Base-by-base conservation (phyloP, 2,888 invertebrate species). In the Troglohyphantes excavatus region DNA sequence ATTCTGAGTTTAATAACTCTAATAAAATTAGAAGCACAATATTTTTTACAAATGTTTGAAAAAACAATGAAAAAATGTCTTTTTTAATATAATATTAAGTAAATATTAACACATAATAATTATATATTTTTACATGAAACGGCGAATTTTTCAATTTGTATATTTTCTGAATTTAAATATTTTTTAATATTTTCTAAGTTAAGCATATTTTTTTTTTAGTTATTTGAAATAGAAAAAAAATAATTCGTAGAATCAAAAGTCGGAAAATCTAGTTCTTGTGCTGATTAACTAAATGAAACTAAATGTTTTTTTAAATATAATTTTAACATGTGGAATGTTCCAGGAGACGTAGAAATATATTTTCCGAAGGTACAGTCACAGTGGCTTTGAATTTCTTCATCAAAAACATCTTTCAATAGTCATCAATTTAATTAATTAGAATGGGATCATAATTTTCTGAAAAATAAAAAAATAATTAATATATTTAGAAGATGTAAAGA, bases 311-410 rank as follows among this genome's bases (percentile, higher is more conserved):
- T 2, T 7, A 39, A 21, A 19, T 68, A 19, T 19, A 70, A 39
- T 13, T 3, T 9, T n/a, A n/a, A 70, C 13, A 70, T 19, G 13
- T 21, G 6, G 29, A 7, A 68, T 13, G 9, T n/a, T 19, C 17
- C 13, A 17, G 27, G 27, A 65, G 26, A 65, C 5, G 65, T 29
- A 27, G 17, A 26, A 26, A 26, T 3, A 33, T 33, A 6, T 33
- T 9, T 33, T 33, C 7, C 23, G n/a, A 26, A 17, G 11, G 27
- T 9, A 33, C 21, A 21, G 19, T 26, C 43, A 26, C 72, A 72
- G 46, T 21, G 33, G 33, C 46, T 43, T 72, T 72, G 43, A 26
- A 17, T 72, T 72, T 72, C 46, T 72, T 46, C 46, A 46, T 39
- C 68, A 23, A 72, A 72, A 43, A 46, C 39, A 21, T 72, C 46